Conservation (phyloP, 2,113 vertebrate species). For the Nothocercus julius region DNA sequence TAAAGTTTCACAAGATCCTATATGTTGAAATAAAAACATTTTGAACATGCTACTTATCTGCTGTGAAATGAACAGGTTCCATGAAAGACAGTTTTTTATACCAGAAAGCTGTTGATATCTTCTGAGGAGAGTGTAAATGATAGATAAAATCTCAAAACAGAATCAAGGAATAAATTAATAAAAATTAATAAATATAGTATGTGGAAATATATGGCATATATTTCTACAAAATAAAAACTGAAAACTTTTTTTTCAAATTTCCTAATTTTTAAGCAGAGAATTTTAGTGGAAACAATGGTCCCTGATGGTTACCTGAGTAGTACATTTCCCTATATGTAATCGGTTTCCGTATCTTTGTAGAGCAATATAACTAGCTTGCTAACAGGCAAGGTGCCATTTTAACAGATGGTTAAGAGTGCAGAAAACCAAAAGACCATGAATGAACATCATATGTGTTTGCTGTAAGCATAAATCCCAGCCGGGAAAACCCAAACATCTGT, state of each 20-base stretch:
- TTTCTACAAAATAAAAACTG: neutral
- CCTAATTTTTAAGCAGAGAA: neutral
- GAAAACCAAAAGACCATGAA: constrained; percentile 66
- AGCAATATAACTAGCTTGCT: constrained; percentile 20
- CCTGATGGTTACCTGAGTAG: neutral
- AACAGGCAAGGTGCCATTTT: constrained; percentile 51
- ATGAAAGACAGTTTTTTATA: neutral
- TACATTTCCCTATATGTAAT: neutral
- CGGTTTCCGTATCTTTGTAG: constrained; percentile 12
- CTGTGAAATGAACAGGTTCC: neutral
- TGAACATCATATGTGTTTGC: constrained; percentile 58
- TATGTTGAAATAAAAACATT: neutral
- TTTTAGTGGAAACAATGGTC: neutral
- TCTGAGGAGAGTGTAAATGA: neutral
- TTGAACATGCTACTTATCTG: neutral
- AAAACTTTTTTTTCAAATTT: neutral
- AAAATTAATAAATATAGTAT: neutral
- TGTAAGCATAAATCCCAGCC: constrained; percentile 30
- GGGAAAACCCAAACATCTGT: constrained; percentile 61
- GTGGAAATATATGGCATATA: neutral
- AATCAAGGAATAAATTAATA: neutral
- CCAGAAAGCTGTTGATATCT: neutral
- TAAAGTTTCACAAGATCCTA: neutral
- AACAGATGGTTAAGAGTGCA: constrained; percentile 58
- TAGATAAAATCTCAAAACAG: neutral